Base-by-base conservation (phyloP, 37 sponge, comb jelly and placozoan species). In the Haliclona indistincta region DNA sequence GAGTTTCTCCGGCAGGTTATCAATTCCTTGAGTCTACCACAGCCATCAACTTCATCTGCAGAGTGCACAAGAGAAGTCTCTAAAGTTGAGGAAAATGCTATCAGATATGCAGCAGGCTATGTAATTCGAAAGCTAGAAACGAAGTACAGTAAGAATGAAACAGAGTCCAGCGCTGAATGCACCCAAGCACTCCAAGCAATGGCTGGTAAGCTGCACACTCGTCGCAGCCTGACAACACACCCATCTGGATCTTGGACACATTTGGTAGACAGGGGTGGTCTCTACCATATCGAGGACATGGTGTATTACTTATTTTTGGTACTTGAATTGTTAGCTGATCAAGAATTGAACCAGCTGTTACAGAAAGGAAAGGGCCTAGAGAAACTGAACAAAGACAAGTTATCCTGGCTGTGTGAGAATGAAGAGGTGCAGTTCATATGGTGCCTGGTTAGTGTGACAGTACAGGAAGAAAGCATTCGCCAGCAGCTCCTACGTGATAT, bases 261-360 rank as follows among this genome's bases (percentile, higher is more conserved):
- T 25, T n/a, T 58, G 7, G 28, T 58, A n/a, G 25, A 58, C 25
- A 20, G 60, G 7, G 60, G 60, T 58, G 60, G 60, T 25, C 28
- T 58, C 6, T 58, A n/a, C 25, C 23, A n/a, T n/a, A 26, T 58
- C 6, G 25, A 58, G 28, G 60, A 58, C 25, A 8, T n/a, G 11
- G 60, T 58, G 60, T 58, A 58, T 58, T 20, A 58, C 25, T 20
- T 58, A n/a, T 58, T 58, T n/a, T 6, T 58, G 6, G 28, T 26
- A n/a, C 11, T 58, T 25, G 60, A 58, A 20, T 58, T 58, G 7
- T 26, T 58, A 58, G 60, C n/a, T 25, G 60, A 58, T 7, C 23
- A 58, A 26, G n/a, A 58, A 20, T 26, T 58, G 11, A 6, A 11
- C 6, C 28, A 11, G n/a, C 11, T 58, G 6, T 25, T 58, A 7